Evolutionary conservation across 2,888 invertebrate species (phyloP), one percentile per base, ranked within the genome.

Genomic region (Folsomia manolachei): DNA sequence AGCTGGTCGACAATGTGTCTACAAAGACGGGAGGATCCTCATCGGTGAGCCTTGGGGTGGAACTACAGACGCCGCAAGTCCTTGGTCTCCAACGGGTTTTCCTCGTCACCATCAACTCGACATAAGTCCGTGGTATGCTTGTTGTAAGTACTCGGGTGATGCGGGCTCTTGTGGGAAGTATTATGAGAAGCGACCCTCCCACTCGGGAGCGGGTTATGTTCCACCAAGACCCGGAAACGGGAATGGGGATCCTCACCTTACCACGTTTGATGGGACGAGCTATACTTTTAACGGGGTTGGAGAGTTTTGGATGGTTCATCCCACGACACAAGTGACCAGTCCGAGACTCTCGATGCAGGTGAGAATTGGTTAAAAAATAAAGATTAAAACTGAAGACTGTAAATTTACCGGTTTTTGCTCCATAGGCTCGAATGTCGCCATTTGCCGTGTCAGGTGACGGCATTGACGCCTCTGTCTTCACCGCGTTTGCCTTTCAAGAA

Each of bases 121-220:
- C 25, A 27, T 67, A 0, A 9, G 9, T 2, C 67, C 67, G 1
- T 67, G 67, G 67, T 0, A 53, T 25, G n/a, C 4, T 2, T 67
- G 67, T 18, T 67, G 67, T 18, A 53, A 67, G 19, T 56, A 2
- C 1, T 19, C 21, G 14, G 19, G 51, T 9, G 18, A n/a, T 26
- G 24, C 1, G 2, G 1, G 18, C 0, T 56, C 25, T 0, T 67
- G 67, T 19, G 14, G 26, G 25, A 52, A 25, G 1, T 67, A 67
- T 53, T 67, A 53, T 7, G 67, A 67, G 25, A 67, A 67, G n/a
- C 52, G 67, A 18, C 67, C 67, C n/a, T 67, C 67, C 19, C 24
- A 67, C 19, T 67, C 67, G 18, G 67, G 67, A n/a, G 21, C 26
- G 19, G n/a, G 14, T 52, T 66, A 66, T 51, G 26, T 63, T 4